Base-by-base conservation (phyloP, 2,797 vertebrate genomes). In the Mormyrus hasselquistii region DNA sequence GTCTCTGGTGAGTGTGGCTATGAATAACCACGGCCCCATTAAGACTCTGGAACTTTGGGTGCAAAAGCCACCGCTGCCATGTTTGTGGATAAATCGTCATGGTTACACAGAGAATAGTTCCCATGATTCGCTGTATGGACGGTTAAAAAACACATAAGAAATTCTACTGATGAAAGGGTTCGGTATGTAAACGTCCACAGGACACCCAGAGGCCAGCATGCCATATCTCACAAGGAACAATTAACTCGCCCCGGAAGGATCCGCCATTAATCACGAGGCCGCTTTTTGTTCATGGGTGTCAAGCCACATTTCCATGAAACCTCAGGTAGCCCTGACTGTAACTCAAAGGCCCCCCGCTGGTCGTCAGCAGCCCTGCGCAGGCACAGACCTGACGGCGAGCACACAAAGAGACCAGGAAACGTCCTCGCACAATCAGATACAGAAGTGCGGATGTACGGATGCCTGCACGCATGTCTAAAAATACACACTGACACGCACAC, bases 1-100 rank as follows among this genome's bases (percentile, higher is more conserved):
- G 8, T n/a, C 89, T 88, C 88, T 89, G 90, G 89, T 53, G 87
- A 88, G 90, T 50, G 88, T 84, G 57, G 14, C 83, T 69, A 88
- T 94, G 93, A 93, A 94, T 94, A 93, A 93, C 90, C 92, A 93
- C 92, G 4, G 47, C 62, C 73, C 89, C 73, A 52, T 82, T 90
- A 89, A 87, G 88, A 91, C 76, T 34, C 59, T 38, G 38, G 47
- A 19, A 85, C 88, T 65, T 65, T 55, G 5, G 82, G 29, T 16
- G 47, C 47, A 34, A 85, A 38, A 52, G 57, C 44, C 47, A 52
- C 52, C 25, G 3, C 19, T 10, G 29, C 49, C 49, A 4, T 9
- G 29, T 52, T 59, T 52, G 88, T 29, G 84, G 47, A 44, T 16
- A 38, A 65, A 49, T 41, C 49, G 41, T 34, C 62, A 65, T 7